These are phyloP conservation scores for Siniperca knerii DNA, from an alignment of 2,113 vertebrate genomes.

Conservation along the genomic window DNA sequence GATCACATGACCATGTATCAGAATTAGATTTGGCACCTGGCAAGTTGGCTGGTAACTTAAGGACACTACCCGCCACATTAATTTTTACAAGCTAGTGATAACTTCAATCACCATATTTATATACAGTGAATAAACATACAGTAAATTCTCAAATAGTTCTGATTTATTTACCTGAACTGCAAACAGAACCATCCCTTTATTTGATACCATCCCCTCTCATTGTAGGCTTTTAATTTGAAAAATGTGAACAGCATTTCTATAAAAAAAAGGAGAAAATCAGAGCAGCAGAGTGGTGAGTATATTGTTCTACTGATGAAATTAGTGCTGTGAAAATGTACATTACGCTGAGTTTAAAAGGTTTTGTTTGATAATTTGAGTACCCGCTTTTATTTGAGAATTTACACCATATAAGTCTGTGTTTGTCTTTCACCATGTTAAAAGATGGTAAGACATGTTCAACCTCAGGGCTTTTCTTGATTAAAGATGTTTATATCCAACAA, in stretches of 20 bases:
- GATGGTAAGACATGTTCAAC: background rate
- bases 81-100: background rate
- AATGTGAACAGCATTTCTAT: too few species aligned
- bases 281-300: background rate
- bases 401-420: background rate
- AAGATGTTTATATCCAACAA: background rate
- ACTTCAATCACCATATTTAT: too few species aligned
- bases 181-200: background rate
- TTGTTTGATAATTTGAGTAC: background rate
- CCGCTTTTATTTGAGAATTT: background rate
- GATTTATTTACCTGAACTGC: background rate
- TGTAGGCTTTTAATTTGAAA: background rate
- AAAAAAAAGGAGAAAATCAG: too few species aligned
- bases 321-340: background rate
- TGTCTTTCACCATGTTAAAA: background rate
- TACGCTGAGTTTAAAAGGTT: background rate
- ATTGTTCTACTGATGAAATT: background rate
- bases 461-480: background rate
- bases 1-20: background rate
- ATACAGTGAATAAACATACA: background rate
- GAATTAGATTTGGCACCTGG: background rate
- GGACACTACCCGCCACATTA: background rate
- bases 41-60: background rate
- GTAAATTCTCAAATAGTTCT: background rate
- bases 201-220: background rate